Percentiles rank a stretch among this genome's conserved stretches.
Evolutionary conservation across 2,888 invertebrate species (phyloP).

Genomic region (Dryomyza anilis): DNA sequence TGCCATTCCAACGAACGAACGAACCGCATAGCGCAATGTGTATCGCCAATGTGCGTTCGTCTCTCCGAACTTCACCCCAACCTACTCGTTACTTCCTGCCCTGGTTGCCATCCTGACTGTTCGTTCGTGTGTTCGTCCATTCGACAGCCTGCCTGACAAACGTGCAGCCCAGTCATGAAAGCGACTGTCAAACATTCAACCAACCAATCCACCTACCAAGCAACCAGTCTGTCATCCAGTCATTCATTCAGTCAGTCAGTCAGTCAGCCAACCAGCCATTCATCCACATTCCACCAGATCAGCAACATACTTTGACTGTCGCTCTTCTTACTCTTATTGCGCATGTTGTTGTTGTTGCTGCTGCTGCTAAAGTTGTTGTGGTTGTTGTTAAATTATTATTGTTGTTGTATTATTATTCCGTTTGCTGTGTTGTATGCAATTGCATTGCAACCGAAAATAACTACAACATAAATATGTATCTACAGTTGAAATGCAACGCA

Average conservation of each 20-base stretch:
- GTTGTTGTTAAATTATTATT: constrained; percentile 11
- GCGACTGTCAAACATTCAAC: background rate
- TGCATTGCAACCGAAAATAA: constrained; percentile 29
- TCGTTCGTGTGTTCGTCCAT: no score
- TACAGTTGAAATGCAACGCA: constrained; percentile 5
- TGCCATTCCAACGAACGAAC: background rate
- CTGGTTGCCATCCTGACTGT: background rate
- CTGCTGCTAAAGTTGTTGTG: constrained; percentile 12
- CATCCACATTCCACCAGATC: constrained; percentile 22
- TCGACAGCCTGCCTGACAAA: no score
- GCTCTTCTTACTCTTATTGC: constrained; percentile 23
- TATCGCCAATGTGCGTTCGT: constrained; percentile 21
- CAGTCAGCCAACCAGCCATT: constrained; percentile 5
- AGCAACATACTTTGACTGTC: constrained; percentile 15
- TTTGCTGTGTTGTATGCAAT: constrained; percentile 32
- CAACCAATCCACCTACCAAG: background rate
- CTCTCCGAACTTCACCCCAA: no score
- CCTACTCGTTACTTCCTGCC: background rate
- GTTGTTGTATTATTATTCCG: constrained; percentile 28
- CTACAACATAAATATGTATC: constrained; percentile 30
- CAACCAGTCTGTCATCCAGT: background rate
- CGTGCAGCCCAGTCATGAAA: no score
- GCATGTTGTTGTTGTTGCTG: constrained; percentile 14
- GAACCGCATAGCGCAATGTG: background rate
- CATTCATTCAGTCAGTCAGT: background rate